Evolutionary conservation across 2,113 vertebrate species (phyloP).

Genomic region (Malurus cyaneus): DNA sequence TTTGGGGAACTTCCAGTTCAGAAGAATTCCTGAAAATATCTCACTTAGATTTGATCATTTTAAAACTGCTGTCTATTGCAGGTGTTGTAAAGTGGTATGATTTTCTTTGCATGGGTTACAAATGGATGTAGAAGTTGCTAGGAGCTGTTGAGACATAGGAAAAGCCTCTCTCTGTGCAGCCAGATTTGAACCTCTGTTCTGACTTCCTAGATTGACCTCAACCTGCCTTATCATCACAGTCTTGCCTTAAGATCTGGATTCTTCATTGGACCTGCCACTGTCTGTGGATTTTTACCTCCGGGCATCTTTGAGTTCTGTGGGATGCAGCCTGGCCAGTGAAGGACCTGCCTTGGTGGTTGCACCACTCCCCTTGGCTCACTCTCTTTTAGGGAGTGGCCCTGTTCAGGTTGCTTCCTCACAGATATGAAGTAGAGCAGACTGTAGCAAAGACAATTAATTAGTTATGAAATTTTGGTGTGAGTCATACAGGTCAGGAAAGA

Average conservation of each 20-base stretch:
- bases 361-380: background rate
- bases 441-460: background rate
- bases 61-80: background rate
- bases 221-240: background rate
- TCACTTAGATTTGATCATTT: background rate
- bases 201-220: background rate
- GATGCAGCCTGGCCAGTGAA: background rate
- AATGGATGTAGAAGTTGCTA: background rate
- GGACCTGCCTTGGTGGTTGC: background rate
- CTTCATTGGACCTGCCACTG: background rate
- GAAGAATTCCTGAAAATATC: too few relatives aligned
- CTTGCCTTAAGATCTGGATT: background rate
- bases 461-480: background rate
- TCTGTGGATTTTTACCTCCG: background rate
- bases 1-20: too few relatives aligned
- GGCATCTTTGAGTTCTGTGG: background rate
- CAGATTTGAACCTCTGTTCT: accelerated
- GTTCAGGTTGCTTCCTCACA: background rate
- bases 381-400: background rate
- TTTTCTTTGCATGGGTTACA: background rate
- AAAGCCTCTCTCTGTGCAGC: background rate
- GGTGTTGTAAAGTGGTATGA: background rate
- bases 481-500: background rate
- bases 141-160: background rate
- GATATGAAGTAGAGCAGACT: background rate